These are phyloP conservation scores for Chloebia gouldiae DNA, from an alignment of 2,113 vertebrate species.

Conservation along the genomic window DNA sequence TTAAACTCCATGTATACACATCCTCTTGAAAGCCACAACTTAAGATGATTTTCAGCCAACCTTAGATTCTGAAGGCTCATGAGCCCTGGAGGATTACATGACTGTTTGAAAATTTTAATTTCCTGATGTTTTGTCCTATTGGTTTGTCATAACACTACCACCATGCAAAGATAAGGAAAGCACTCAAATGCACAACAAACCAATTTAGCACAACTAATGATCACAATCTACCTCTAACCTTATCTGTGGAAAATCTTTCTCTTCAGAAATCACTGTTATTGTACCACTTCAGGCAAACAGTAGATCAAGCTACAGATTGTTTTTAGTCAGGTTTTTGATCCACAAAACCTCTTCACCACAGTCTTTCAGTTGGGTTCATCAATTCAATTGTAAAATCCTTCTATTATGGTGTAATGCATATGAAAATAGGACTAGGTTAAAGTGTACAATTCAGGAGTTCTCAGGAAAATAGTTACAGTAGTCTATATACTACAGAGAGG, in stretches of 20 bases:
- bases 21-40: not conserved
- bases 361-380: not conserved
- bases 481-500: not conserved
- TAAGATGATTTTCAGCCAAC: not conserved
- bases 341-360: not conserved
- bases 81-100: not conserved
- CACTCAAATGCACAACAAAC: not conserved
- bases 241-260: not conserved
- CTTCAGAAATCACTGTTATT: not conserved
- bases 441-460: not conserved
- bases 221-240: not conserved
- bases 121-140: not conserved
- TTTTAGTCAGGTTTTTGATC: not conserved
- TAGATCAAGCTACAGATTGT: not conserved
- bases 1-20: not conserved
- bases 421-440: not conserved
- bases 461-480: not conserved
- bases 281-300: not conserved
- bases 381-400: not conserved
- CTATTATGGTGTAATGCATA: not conserved
- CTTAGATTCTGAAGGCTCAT: not conserved
- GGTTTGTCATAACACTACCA: not conserved
- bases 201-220: not conserved
- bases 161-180: not conserved
- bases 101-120: constrained; percentile 14